phyloP scores from a whole-genome alignment of 53 echinoderm and acorn worm species.

The Henricia sp. region DNA sequence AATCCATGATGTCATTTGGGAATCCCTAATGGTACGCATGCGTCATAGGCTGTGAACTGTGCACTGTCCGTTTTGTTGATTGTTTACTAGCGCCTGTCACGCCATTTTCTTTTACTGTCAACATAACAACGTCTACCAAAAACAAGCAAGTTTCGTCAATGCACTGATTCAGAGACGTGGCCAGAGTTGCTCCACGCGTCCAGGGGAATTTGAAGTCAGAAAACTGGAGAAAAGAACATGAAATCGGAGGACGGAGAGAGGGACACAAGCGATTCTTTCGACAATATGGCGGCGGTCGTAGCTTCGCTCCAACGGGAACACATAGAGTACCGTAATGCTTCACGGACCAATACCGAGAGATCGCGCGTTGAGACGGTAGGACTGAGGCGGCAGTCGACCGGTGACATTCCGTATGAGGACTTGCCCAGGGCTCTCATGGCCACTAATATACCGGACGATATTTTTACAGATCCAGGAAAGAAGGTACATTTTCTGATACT shows the following conservation, averaged over 20 bases:
- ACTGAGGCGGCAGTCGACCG: slow-evolving; percentile 47
- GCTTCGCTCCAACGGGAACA: slow-evolving; percentile 44
- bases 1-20: slow-evolving; percentile 4
- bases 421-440: slow-evolving; percentile 84
- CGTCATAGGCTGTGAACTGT: neutral
- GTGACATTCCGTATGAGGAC: slow-evolving; percentile 82
- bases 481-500: slow-evolving; percentile 66
- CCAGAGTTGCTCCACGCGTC: neutral
- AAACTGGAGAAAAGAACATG: neutral
- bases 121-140: slow-evolving; percentile 11
- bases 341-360: neutral
- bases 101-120: neutral
- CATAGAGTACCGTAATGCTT: slow-evolving; percentile 41
- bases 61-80: neutral
- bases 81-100: neutral
- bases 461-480: slow-evolving; percentile 70
- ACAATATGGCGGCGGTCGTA: slow-evolving; percentile 51
- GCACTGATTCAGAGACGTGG: neutral
- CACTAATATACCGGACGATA: slow-evolving; percentile 78
- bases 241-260: slow-evolving; percentile 26
- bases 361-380: neutral
- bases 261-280: neutral
- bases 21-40: neutral
- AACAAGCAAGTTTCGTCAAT: neutral
- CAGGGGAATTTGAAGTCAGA: neutral